These are phyloP conservation scores for Portevinia maculata DNA, from an alignment of 2,888 invertebrate genomes.

Conservation along the genomic window DNA sequence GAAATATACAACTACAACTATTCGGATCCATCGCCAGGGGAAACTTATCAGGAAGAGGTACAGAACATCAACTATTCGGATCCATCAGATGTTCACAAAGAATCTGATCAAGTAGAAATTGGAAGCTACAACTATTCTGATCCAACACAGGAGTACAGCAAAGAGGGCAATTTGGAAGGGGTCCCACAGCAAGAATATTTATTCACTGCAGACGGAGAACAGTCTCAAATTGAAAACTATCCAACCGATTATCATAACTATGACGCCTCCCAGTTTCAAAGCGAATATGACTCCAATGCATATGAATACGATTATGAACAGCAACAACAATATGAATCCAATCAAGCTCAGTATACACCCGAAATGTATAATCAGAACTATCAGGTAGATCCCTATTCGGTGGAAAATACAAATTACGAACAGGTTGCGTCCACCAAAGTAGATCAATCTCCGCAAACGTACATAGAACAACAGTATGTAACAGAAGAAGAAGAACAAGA, in stretches of 20 bases:
- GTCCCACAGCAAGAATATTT: constrained; percentile 31
- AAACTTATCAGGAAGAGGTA: constrained; percentile 38
- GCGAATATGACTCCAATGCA: constrained; percentile 79
- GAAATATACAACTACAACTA: constrained; percentile 37
- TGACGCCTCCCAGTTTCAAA: constrained; percentile 78
- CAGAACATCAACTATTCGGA: constrained; percentile 34
- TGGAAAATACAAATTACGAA: constrained; percentile 59
- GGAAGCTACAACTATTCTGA: constrained; percentile 29
- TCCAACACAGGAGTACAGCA: constrained; percentile 70
- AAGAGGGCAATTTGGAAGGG: constrained; percentile 39
- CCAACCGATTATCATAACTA: constrained; percentile 80
- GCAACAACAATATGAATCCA: constrained; percentile 78
- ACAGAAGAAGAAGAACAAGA: constrained; percentile 25
- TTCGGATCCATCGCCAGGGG: constrained; percentile 51
- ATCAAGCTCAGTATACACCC: constrained; percentile 74
- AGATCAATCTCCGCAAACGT: constrained; percentile 22
- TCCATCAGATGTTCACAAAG: constrained; percentile 66
- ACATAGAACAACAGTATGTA: constrained; percentile 60
- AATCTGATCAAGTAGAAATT: constrained; percentile 26
- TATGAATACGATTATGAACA: constrained; percentile 81
- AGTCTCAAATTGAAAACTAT: constrained; percentile 77
- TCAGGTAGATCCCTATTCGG: constrained; percentile 61
- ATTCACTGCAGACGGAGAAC: constrained; percentile 23
- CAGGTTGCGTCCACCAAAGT: constrained; percentile 9
- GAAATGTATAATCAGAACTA: constrained; percentile 75